Evolutionary conservation across 2,797 vertebrate genomes (phyloP), one percentile per base, ranked within the genome.

Genomic region (Xiphorhynchus erythropygius): DNA sequence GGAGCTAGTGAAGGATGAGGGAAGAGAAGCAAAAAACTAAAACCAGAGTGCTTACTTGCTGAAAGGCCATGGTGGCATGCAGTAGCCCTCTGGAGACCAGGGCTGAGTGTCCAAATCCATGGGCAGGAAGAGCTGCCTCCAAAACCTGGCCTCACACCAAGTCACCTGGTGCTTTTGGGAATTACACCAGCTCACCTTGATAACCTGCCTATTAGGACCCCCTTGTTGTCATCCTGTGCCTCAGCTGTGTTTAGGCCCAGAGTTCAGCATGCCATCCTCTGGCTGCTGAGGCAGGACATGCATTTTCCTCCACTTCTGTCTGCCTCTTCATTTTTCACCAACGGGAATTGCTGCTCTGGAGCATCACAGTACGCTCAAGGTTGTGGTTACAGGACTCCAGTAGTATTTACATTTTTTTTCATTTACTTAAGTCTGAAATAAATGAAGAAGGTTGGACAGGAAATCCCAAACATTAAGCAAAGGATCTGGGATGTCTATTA

Each of bases 391-490:
- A 71, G 19, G 23, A 56, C 12, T 28, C 32, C 22, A 55, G 7
- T 3, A 42, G 6, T 13, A 8, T 17, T 90, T 60, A 28, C 17
- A 56, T 5, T 80, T 90, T 89, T 89, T 64, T 81, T 65, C 24
- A 76, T 89, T 89, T 86, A 33, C 35, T 93, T 84, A 69, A 84
- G 22, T 30, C 56, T 82, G 42, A 94, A 91, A 79, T 65, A 89
- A 86, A 47, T 41, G 18, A 91, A 86, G 63, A 75, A 65, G 11
- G 35, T 46, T 62, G 64, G 13, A 55, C 63, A 93, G 87, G 78
- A 90, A 94, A 90, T 30, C 17, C 32, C 56, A 84, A 59, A 82
- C 11, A 47, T 76, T 63, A 76, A 82, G 28, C 44, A 70, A 86
- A 65, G 27, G 9, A 7, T 23, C 60, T 75, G 49, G 28, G 14